Evolutionary conservation across 2,888 invertebrate species (phyloP).

Genomic region (Polyommatus iphigenia): DNA sequence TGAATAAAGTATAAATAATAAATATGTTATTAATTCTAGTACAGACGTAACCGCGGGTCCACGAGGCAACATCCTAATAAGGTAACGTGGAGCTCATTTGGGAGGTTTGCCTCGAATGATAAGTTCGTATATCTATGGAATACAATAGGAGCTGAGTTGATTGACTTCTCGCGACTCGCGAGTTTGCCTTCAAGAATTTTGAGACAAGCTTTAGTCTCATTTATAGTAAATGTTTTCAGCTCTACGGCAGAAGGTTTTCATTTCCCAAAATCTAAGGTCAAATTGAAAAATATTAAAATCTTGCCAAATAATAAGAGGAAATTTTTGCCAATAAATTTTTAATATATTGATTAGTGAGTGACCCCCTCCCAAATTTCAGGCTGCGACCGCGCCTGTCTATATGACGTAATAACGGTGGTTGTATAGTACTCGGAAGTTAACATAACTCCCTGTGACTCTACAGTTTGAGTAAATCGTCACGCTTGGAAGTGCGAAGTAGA

Average conservation of each 20-base stretch:
- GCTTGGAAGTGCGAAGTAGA: not conserved
- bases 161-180: not conserved
- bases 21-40: not conserved
- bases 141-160: not conserved
- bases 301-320: too few relatives aligned
- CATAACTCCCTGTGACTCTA: not conserved
- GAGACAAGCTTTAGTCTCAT: not conserved
- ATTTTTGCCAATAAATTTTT: too few relatives aligned
- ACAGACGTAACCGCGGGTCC: not conserved
- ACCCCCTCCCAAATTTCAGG: too few relatives aligned
- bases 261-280: too few relatives aligned
- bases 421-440: too few relatives aligned
- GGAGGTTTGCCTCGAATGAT: not conserved
- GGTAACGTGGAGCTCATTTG: not conserved
- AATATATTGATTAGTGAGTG: too few relatives aligned
- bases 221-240: too few relatives aligned
- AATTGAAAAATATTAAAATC: too few relatives aligned
- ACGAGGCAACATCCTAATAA: not conserved
- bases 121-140: not conserved
- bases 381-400: too few relatives aligned
- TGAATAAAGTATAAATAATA: slow-evolving; percentile 6
- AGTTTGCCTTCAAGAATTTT: not conserved
- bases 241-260: too few relatives aligned
- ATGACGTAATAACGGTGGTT: too few relatives aligned
- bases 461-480: not conserved